Percentiles rank a stretch among this genome's conserved stretches.
Evolutionary conservation across 1,140 invertebrate species (phyloP).

Genomic region (Drosophila oshimai): DNA sequence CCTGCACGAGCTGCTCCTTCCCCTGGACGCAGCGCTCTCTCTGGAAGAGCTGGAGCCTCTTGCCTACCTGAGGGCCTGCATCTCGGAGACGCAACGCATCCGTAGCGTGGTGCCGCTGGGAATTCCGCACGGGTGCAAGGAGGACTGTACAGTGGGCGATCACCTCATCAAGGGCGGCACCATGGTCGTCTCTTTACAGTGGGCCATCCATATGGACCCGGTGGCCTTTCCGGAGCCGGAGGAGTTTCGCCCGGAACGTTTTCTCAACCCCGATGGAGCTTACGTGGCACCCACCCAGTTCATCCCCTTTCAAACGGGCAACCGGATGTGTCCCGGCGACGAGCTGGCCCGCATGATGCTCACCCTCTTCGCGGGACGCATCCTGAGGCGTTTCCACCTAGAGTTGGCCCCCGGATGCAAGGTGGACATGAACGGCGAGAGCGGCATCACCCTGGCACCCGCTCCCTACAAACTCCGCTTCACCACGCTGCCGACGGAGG

Average conservation of each 20-base stretch:
- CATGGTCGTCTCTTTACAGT: slow-evolving; percentile 91
- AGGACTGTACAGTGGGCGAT: slow-evolving; percentile 86
- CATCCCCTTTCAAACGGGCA: slow-evolving; percentile 93
- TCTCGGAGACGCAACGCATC: slow-evolving; percentile 91
- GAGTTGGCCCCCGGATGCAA: slow-evolving; percentile 47
- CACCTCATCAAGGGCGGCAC: slow-evolving; percentile 85
- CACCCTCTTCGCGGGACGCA: slow-evolving; percentile 86
- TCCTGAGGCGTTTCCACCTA: slow-evolving; percentile 87
- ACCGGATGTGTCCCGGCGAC: slow-evolving; percentile 93
- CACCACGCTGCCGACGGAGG: neutral
- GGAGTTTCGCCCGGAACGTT: slow-evolving; percentile 88
- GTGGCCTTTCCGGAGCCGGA: slow-evolving; percentile 88
- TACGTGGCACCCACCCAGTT: slow-evolving; percentile 88
- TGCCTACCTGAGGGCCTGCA: slow-evolving; percentile 86
- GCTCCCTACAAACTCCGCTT: slow-evolving; percentile 83
- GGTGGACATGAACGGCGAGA: slow-evolving; percentile 84
- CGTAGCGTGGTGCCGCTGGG: slow-evolving; percentile 90
- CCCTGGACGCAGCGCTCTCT: slow-evolving; percentile 15
- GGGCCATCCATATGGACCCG: slow-evolving; percentile 92
- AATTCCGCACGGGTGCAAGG: slow-evolving; percentile 89
- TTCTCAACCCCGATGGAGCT: slow-evolving; percentile 87
- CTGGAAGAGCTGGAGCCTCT: slow-evolving; percentile 81
- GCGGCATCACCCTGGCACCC: slow-evolving; percentile 89
- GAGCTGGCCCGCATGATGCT: slow-evolving; percentile 91
- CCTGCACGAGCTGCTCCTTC: slow-evolving; percentile 76